Conservation (phyloP, 92 coral and sea anemone genomes). For the Umimayanthus kanabou region DNA sequence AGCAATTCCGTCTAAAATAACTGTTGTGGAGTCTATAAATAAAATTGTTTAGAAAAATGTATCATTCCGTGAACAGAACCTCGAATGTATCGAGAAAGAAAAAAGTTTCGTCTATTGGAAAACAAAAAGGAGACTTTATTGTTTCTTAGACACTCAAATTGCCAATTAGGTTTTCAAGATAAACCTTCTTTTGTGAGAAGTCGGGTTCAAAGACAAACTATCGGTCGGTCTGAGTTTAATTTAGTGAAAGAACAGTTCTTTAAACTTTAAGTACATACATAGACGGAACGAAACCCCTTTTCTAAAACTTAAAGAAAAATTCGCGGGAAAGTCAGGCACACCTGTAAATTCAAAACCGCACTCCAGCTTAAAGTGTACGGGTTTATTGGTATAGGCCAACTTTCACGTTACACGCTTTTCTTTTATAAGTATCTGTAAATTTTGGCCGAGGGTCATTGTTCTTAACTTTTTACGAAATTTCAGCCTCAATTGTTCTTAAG, state of each 20-base stretch:
- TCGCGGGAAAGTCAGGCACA: background rate
- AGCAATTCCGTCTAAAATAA: constrained; percentile 17
- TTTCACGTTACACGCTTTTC: too few species aligned
- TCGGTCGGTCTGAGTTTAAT: too few species aligned
- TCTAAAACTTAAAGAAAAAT: background rate
- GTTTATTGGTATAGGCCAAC: background rate
- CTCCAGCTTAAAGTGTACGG: background rate
- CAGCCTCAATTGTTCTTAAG: too few species aligned
- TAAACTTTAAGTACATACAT: background rate
- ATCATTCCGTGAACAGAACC: constrained; percentile 34
- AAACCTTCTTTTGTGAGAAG: constrained; percentile 7
- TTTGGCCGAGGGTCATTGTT: too few species aligned
- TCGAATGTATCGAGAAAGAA: constrained; percentile 1
- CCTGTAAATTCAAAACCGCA: background rate
- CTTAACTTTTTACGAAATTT: too few species aligned
- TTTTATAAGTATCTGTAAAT: too few species aligned
- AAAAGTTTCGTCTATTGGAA: constrained; percentile 7
- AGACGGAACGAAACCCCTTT: background rate
- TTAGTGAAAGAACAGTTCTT: background rate
- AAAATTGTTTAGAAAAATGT: constrained; percentile 25
- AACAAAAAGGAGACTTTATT: constrained; percentile 15
- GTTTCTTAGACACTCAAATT: constrained; percentile 8
- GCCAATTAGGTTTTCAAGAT: constrained; percentile 2
- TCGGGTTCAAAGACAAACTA: background rate
- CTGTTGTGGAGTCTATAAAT: constrained; percentile 8